Base-by-base conservation (phyloP, 2,797 vertebrate genomes). In the Smutsia gigantea region DNA sequence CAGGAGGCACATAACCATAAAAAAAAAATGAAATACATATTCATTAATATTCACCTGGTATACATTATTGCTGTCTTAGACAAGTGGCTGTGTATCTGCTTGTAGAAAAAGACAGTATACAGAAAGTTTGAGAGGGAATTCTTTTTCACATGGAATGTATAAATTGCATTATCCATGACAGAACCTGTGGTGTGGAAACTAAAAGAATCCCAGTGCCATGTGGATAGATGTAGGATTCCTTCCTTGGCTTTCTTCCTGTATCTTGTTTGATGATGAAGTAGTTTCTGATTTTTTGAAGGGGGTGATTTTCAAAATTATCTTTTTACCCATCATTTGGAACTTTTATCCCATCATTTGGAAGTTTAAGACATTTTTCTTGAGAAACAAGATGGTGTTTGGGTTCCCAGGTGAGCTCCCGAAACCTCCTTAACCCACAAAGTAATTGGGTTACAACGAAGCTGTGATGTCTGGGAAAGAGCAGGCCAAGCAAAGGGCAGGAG, bases 11-110 rank as follows among this genome's bases (percentile, higher is more conserved):
- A 63, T 64, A 59, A 84, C 13, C 46, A 37, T 87, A 42, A 84
- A 94, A 88, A 71, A 49, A 57, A 25, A 85, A 31, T 57, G 55
- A 83, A 69, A 83, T 77, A 31, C 7, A 5, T 51, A 81, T 78
- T 95, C 9, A 14, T 68, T 97, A 87, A 84, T 81, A 84, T 81
- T 94, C 19, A 84, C 69, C n/a, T 90, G 29, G 21, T 61, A n/a
- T 82, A 83, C 82, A 85, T 61, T 34, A 18, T 89, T 87, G 25
- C 19, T 83, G 2, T 95, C n/a, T 53, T 55, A 15, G 42, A 66
- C 74, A 92, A 39, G 39, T 18, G 37, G 29, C 37, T 93, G 46
- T n/a, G 10, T 59, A 68, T 71, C 29, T 94, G 34, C 53, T 78
- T 57, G 64, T 53, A 72, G 61, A 42, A 53, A 78, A 63, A 87